A percentile compares a stretch with the other conserved stretches of the same genome.
phyloP scores from a whole-genome alignment of 2,797 vertebrate species.

The Alcedo quadribrachys region DNA sequence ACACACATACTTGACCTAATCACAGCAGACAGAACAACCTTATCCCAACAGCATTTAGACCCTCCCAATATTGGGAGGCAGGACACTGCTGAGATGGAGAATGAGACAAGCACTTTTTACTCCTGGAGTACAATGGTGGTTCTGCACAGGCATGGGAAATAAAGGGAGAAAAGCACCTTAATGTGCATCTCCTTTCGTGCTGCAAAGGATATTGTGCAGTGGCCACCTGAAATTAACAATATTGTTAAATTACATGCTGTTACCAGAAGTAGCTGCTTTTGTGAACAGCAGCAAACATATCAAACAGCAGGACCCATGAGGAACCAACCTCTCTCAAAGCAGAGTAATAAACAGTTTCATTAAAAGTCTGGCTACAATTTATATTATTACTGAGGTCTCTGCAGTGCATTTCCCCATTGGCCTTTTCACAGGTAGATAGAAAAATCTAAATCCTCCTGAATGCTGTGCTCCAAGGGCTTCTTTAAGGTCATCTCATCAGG shows the following conservation, averaged over 20 bases:
- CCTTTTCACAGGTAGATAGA: not conserved
- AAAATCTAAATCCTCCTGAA: conserved; percentile 1
- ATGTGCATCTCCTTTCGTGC: not conserved
- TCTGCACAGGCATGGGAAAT: conserved; percentile 6
- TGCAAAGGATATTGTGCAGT: not conserved
- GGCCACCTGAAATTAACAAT: conserved; percentile 35
- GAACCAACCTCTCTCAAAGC: not conserved
- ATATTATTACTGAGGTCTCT: not conserved
- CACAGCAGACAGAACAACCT: conserved; percentile 8
- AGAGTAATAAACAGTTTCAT: not conserved
- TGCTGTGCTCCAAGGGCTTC: not conserved
- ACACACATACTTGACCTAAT: not conserved
- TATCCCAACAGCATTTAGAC: not conserved
- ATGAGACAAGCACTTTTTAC: not conserved
- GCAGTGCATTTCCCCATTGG: not conserved
- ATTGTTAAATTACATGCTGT: conserved; percentile 39
- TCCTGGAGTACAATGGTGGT: not conserved
- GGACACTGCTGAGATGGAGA: not conserved
- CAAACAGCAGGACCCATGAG: conserved; percentile 11
- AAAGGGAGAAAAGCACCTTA: not conserved
- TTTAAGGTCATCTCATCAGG: not conserved
- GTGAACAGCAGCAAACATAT: not conserved
- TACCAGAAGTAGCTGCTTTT: conserved; percentile 13
- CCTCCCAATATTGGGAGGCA: not conserved
- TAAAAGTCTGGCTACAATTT: not conserved